phyloP scores from a whole-genome alignment of 2,888 invertebrate species.

The Agrilus mali region DNA sequence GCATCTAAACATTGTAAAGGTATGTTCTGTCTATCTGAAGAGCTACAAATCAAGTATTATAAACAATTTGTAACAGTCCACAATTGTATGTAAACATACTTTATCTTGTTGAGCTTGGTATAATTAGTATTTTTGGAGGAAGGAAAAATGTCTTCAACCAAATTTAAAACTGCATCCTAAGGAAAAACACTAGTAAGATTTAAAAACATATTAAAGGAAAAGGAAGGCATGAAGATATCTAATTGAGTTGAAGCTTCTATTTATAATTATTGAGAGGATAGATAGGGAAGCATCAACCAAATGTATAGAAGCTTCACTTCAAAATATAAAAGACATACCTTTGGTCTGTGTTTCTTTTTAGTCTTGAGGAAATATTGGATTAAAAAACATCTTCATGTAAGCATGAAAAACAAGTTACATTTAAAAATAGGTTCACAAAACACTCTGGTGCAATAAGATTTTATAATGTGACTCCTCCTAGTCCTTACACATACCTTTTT shows the following conservation, averaged over 20 bases:
- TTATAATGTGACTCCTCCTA: too few species aligned
- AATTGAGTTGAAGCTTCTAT: too few species aligned
- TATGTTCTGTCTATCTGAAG: conserved; percentile 36
- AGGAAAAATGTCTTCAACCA: conserved; percentile 29
- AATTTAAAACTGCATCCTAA: conserved; percentile 30
- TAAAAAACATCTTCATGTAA: conserved; percentile 25
- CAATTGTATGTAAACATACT: conserved; percentile 1
- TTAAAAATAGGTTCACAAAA: conserved; percentile 1
- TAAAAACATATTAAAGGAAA: too few species aligned
- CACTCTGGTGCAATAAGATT: too few species aligned
- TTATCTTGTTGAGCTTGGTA: background rate
- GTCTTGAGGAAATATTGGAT: conserved; percentile 27
- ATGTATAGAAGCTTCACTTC: too few species aligned
- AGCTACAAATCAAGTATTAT: conserved; percentile 14
- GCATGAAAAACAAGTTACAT: conserved; percentile 19
- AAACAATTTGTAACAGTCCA: background rate
- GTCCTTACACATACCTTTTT: too few species aligned
- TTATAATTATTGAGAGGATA: too few species aligned
- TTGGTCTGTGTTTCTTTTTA: conserved; percentile 22
- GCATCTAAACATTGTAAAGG: conserved; percentile 49
- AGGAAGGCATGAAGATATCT: too few species aligned
- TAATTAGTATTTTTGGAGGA: background rate
- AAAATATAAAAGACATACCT: conserved; percentile 18
- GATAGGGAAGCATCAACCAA: too few species aligned
- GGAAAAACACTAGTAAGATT: conserved; percentile 4